Percentiles rank a stretch among this genome's conserved stretches.
Conservation (phyloP, 2,113 vertebrate genomes). For the Machaerirhynchus nigripectus region DNA sequence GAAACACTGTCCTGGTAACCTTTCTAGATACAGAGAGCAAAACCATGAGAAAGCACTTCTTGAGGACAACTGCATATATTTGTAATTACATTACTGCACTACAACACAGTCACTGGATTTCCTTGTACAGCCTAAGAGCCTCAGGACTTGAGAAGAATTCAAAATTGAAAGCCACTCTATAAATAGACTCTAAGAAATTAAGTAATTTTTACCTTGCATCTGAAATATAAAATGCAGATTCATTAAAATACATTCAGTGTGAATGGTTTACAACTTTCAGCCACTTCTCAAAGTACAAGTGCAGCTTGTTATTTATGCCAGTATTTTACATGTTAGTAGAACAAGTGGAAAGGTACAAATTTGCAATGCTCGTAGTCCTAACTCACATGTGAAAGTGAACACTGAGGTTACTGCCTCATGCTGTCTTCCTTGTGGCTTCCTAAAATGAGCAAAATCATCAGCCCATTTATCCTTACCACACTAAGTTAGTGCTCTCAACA, state of each 20-base stretch:
- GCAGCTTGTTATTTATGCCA: background rate
- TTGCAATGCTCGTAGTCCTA: background rate
- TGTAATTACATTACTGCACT: background rate
- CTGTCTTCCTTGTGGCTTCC: background rate
- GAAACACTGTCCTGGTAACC: background rate
- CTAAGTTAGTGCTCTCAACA: background rate
- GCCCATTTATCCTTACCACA: background rate
- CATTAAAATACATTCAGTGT: background rate
- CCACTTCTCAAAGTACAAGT: background rate
- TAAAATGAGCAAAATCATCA: background rate
- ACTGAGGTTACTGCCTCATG: background rate
- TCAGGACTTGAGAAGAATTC: background rate
- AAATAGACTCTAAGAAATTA: background rate
- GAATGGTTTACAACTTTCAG: background rate
- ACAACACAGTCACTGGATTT: background rate
- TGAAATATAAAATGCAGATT: background rate
- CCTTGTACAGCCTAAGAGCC: background rate
- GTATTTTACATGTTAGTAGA: background rate
- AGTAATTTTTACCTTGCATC: background rate
- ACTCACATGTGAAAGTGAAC: background rate
- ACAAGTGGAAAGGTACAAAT: background rate
- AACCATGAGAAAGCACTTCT: background rate
- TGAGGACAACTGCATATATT: background rate
- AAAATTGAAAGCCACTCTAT: background rate
- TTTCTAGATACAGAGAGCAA: background rate